Conservation (phyloP, 2,113 vertebrate genomes). For the Myrmecobius fasciatus region DNA sequence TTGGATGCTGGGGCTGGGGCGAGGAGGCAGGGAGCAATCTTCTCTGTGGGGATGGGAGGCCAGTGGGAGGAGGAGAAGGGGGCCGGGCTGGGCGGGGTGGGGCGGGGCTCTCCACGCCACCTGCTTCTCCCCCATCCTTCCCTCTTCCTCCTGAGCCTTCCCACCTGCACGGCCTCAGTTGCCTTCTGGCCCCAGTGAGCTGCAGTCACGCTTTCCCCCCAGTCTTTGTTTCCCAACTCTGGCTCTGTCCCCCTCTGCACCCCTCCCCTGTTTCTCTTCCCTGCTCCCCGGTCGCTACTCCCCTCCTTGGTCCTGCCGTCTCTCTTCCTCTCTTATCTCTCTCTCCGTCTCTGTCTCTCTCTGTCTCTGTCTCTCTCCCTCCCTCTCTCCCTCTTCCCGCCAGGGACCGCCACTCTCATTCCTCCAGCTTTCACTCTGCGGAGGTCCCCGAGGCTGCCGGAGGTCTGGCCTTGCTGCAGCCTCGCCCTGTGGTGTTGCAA, state of each 20-base stretch:
- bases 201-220: background rate
- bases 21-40: no score
- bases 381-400: no score
- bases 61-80: background rate
- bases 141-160: background rate
- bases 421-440: slow-evolving; percentile 93
- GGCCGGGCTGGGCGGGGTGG: background rate
- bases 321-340: no score
- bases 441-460: slow-evolving; percentile 89
- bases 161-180: no score
- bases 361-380: background rate
- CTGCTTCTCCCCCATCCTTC: background rate
- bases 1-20: background rate
- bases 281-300: background rate
- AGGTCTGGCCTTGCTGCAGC: slow-evolving; percentile 88
- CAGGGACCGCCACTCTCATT: slow-evolving; percentile 92
- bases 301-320: no score
- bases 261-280: background rate
- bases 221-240: background rate
- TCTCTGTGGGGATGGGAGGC: background rate
- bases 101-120: no score
- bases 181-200: no score
- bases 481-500: slow-evolving; percentile 90
- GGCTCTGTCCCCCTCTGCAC: background rate
- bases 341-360: background rate